phyloP scores from a whole-genome alignment of 2,888 invertebrate species.

The Caenorhabditis afra region DNA sequence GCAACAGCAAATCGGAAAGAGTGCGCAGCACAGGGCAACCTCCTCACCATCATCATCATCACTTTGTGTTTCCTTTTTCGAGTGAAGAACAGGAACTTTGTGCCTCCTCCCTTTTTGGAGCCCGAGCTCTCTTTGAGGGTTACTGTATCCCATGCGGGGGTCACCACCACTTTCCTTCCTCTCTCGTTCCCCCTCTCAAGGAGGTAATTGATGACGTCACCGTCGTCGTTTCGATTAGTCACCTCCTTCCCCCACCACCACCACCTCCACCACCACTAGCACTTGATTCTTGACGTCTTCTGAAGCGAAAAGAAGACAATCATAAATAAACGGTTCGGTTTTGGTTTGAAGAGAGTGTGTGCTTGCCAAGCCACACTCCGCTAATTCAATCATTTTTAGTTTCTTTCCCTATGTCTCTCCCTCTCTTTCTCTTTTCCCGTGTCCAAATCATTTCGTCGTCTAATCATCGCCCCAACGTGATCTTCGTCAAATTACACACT shows the following conservation, averaged over 20 bases:
- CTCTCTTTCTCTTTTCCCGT: not conserved
- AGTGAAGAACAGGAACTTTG: not conserved
- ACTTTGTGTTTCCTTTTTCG: no score
- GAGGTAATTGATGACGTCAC: constrained; percentile 49
- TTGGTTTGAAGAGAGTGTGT: no score
- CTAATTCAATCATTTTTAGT: constrained; percentile 27
- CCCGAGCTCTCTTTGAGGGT: not conserved
- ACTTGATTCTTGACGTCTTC: constrained; percentile 54
- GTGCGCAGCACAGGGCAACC: no score
- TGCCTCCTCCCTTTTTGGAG: not conserved
- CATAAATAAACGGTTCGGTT: constrained; percentile 34
- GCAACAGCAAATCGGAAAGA: not conserved
- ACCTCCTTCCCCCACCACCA: no score
- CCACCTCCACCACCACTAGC: no score
- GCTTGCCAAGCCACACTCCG: constrained; percentile 19
- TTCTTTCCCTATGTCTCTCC: not conserved
- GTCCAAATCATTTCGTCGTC: constrained; percentile 5
- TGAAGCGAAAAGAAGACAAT: constrained; percentile 13
- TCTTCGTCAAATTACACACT: not conserved
- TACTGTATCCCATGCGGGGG: no score
- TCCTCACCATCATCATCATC: no score
- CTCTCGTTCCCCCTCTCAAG: no score
- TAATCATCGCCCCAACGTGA: constrained; percentile 10
- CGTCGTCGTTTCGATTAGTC: constrained; percentile 26
- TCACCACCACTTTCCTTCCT: no score